Conservation (phyloP, 2,797 vertebrate species). For the Ctenosaura bakeri region DNA sequence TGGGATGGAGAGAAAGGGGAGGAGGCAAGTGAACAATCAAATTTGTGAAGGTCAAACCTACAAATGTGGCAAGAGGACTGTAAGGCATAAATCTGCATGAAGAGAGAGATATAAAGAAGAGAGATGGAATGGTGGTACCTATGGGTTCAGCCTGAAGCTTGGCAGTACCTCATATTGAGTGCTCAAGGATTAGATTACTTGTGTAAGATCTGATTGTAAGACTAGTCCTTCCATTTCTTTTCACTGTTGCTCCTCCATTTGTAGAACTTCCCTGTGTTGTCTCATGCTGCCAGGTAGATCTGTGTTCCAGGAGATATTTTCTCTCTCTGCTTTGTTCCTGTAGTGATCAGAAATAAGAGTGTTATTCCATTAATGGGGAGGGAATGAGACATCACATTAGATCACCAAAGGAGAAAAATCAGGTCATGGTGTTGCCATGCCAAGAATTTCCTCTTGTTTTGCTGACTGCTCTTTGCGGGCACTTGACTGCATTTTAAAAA, state of each 20-base stretch:
- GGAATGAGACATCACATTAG: constrained; percentile 46
- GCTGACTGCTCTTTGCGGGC: constrained; percentile 51
- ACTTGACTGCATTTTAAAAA: constrained; percentile 47
- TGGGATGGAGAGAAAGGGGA: no score
- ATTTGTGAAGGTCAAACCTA: no score
- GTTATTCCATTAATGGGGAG: constrained; percentile 51
- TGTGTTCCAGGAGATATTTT: constrained; percentile 17
- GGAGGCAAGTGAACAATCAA: no score
- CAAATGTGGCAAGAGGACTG: no score
- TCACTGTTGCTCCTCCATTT: constrained; percentile 33
- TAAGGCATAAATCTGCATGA: no score
- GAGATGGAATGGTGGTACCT: neutral
- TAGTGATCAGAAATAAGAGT: constrained; percentile 43
- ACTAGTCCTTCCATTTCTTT: neutral
- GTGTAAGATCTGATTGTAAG: constrained; percentile 1
- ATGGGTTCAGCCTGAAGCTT: neutral
- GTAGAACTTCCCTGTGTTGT: neutral
- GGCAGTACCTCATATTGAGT: neutral
- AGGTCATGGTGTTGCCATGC: constrained; percentile 55
- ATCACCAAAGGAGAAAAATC: constrained; percentile 54
- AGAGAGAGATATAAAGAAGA: neutral
- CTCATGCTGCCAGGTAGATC: neutral
- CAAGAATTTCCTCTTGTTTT: constrained; percentile 50
- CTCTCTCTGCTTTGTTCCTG: neutral
- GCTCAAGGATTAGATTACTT: neutral